A percentile compares a stretch with the other conserved stretches of the same genome.
Evolutionary conservation across 2,888 invertebrate genomes (phyloP).

Genomic region (Ypsolopha sequella): DNA sequence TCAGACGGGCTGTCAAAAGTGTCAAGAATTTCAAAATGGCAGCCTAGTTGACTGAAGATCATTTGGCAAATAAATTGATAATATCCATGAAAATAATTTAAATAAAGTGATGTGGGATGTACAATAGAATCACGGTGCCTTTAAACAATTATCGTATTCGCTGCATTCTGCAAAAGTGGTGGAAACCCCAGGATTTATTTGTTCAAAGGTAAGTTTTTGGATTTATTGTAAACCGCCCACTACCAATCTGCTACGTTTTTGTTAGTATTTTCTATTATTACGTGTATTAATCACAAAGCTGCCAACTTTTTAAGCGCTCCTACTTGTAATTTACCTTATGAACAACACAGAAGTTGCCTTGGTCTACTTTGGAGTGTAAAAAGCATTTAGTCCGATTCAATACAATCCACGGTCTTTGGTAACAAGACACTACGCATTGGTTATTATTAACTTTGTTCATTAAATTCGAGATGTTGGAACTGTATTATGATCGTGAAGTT

Average conservation of each 20-base stretch:
- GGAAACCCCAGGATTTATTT: constrained; percentile 8
- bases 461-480: constrained; percentile 5
- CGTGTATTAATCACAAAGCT: background rate
- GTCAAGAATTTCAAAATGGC: background rate
- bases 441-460: constrained; percentile 47
- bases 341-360: background rate
- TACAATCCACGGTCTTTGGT: constrained; percentile 23
- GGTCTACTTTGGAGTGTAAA: constrained; percentile 12
- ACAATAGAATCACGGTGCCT: background rate
- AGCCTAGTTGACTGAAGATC: background rate
- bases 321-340: background rate
- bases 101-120: background rate
- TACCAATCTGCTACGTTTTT: constrained; percentile 50
- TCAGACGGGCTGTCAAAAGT: background rate
- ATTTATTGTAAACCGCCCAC: constrained; percentile 46
- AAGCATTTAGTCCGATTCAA: constrained; percentile 19
- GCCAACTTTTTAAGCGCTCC: background rate
- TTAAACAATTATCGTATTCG: background rate
- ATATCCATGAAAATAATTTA: background rate
- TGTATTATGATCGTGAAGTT: no score
- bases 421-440: constrained; percentile 56
- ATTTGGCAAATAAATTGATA: background rate
- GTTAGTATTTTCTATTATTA: constrained; percentile 23
- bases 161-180: background rate
- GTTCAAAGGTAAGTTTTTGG: constrained; percentile 40